phyloP scores from a whole-genome alignment of 2,797 vertebrate genomes.

The Girardinus metallicus region DNA sequence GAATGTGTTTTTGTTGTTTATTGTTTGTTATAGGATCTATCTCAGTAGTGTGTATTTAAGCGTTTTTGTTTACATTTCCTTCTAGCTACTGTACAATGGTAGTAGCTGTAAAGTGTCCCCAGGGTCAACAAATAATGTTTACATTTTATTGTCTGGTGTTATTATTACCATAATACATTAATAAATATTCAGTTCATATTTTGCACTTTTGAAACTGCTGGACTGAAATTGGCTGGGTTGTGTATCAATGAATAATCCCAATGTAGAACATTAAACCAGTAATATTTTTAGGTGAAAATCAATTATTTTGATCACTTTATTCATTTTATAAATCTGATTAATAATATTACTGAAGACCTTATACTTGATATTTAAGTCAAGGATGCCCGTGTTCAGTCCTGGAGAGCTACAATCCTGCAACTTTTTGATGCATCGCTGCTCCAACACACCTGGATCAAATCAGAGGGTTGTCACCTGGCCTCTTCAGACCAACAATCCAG shows the following conservation, averaged over 20 bases:
- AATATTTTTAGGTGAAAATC: background rate
- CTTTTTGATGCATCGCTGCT: background rate
- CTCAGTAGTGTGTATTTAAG: background rate
- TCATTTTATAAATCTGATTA: background rate
- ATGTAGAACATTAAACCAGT: background rate
- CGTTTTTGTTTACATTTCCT: background rate
- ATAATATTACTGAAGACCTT: background rate
- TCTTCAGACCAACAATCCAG: background rate
- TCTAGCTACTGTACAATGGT: background rate
- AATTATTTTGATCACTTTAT: background rate
- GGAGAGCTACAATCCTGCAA: no score
- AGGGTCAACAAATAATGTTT: background rate
- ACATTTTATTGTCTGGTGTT: background rate
- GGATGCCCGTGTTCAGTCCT: background rate
- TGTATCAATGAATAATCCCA: background rate
- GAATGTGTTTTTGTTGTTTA: background rate
- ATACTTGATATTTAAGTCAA: background rate
- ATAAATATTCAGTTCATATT: background rate
- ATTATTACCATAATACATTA: background rate
- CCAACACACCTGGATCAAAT: background rate
- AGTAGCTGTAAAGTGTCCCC: background rate
- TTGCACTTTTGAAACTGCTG: background rate
- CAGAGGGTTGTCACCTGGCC: no score
- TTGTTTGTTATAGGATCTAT: background rate
- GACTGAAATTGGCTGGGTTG: background rate